These are phyloP conservation scores for Fulica atra DNA, from an alignment of 2,113 vertebrate genomes.

Conservation along the genomic window DNA sequence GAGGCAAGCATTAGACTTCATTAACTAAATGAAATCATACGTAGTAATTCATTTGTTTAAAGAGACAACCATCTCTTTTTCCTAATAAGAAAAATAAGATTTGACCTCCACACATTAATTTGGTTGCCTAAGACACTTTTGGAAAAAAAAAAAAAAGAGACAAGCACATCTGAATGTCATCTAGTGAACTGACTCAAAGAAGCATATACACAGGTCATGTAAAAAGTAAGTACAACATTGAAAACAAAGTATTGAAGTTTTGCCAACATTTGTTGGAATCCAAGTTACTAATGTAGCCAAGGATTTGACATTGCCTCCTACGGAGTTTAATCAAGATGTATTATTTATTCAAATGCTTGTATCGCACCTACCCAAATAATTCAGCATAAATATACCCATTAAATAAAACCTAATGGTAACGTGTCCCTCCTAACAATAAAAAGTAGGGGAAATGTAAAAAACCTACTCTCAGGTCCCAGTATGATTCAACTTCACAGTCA, in stretches of 20 bases:
- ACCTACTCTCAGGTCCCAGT: background rate
- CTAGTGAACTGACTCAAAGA: background rate
- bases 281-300: background rate
- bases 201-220: background rate
- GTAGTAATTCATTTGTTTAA: background rate
- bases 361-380: background rate
- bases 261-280: background rate
- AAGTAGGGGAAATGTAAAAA: background rate
- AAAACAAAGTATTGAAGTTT: background rate
- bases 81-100: background rate
- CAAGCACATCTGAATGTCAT: background rate
- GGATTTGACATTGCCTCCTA: background rate
- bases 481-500: background rate
- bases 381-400: background rate
- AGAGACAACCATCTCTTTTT: background rate
- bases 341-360: background rate
- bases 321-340: background rate
- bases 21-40: conserved; percentile 3
- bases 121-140: background rate
- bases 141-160: background rate
- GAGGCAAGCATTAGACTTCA: conserved; percentile 41
- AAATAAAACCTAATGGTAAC: background rate
- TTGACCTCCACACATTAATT: background rate
- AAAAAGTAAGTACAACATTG: background rate
- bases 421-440: background rate